Evolutionary conservation across 2,113 vertebrate genomes (phyloP).

Genomic region (Calidris pugnax): DNA sequence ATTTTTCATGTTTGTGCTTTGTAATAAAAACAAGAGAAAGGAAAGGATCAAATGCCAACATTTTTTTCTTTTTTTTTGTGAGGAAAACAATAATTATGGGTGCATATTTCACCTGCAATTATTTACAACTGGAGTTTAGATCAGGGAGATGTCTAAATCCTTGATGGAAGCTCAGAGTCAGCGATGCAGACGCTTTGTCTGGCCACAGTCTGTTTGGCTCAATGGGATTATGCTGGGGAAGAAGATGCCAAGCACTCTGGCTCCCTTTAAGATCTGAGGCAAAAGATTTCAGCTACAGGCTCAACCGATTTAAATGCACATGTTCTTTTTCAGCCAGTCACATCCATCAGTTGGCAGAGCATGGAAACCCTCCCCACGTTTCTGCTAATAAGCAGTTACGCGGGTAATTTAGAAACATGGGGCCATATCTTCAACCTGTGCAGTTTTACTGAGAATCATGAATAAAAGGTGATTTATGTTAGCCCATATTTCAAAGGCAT

Average conservation of each 20-base stretch:
- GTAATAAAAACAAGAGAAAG: neutral
- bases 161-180: neutral
- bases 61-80: neutral
- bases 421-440: neutral
- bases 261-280: neutral
- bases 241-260: neutral
- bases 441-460: neutral
- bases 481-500: neutral
- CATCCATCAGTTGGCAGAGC: neutral
- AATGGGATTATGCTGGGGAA: neutral
- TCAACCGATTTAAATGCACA: neutral
- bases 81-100: conserved; percentile 26
- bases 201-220: conserved; percentile 10
- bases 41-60: conserved; percentile 14
- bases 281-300: neutral
- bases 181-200: neutral
- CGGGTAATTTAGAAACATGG: neutral
- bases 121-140: neutral
- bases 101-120: conserved; percentile 32
- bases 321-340: neutral
- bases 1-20: neutral
- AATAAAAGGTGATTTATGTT: neutral
- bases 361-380: neutral
- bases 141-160: neutral
- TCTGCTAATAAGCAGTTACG: neutral